Base-by-base conservation (phyloP, 2,113 vertebrate species). In the Cyprinodon variegatus region DNA sequence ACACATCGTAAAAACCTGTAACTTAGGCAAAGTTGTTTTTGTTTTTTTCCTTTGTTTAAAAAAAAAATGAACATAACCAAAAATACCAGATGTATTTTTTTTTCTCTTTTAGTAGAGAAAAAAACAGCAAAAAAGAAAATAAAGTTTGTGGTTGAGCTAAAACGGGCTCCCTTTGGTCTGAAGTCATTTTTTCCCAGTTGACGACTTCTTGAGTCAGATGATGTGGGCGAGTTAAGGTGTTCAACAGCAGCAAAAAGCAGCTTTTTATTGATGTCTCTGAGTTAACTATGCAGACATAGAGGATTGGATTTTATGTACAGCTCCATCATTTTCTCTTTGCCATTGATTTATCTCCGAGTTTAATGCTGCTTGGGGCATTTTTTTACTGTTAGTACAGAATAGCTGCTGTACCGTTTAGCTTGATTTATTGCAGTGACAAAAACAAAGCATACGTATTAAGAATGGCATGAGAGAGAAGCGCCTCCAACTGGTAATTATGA, bases 191-290 rank as follows among this genome's bases (percentile, higher is more conserved):
- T 67, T 43, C 79, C 29, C 68, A 69, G 38, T 11, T 68, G 22
- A 77, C 38, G 11, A 63, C 70, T 40, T 29, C 22, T n/a, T n/a
- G 39, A 70, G 22, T 37, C 29, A 38, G 66, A 39, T 12, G 65
- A 85, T 67, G 69, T 22, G 79, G 81, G 80, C 72, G 15, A 70
- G 70, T 39, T 36, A 9, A 59, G 12, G 43, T 61, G 29, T 79
- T 39, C 74, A 64, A 20, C 57, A 71, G 74, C 20, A 22, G 53
- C 9, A 64, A 20, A n/a, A 48, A 38, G 22, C 64, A 20, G 17
- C 29, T 29, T 0, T 20, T 45, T 11, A 1, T 63, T 46, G 36
- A 0, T 53, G 36, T 43, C 14, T 37, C 3, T 53, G 43, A 46
- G 8, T 11, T 11, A 59, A 46, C 3, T 1, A 12, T 41, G 36